Evolutionary conservation across 2,113 vertebrate genomes (phyloP), one percentile per base, ranked within the genome.

Genomic region (Alexandromys fortis): DNA sequence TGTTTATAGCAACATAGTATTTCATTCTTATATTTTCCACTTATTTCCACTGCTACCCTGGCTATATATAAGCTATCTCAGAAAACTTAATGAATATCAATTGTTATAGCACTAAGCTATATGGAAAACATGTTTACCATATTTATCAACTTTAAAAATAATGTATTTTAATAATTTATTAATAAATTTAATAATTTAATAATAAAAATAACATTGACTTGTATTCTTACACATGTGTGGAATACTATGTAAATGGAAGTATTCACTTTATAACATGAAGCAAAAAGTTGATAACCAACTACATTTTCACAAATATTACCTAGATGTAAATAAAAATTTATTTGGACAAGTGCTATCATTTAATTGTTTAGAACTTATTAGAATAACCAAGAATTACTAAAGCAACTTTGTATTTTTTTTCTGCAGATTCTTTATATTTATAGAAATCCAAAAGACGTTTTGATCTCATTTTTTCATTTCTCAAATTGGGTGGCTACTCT

Each of bases 381-480:
- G 3, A 11, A 49, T 65, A 91, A 42, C 9, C 2, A 30, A 67
- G 5, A 63, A 65, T 35, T 92, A 4, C 72, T 89, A 67, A 94
- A 52, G 6, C 4, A 75, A 4, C 76, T 93, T 81, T 3, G 17
- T 55, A 38, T 17, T 13, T 91, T 8, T 8, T 45, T 33, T 21
- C 35, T 90, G 21, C 96, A 97, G 96, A 90, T 96, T 65, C 3
- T 97, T 72, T 97, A 96, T 1, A 0, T 96, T 73, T 95, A 96
- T 61, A 96, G 94, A 94, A 97, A 94, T 78, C 94, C 96, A 45
- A 97, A 97, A 90, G 94, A 96, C 45, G 13, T 97, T 82, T 47
- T 97, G 65, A 49, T 0, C 0, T 97, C 94, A 1, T 83, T 12
- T 83, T 97, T 81, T 76, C 90, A 96, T 70, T 96, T 92, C 92